phyloP scores from a whole-genome alignment of 2,888 invertebrate species.

The Euspilapteryx auroguttella region DNA sequence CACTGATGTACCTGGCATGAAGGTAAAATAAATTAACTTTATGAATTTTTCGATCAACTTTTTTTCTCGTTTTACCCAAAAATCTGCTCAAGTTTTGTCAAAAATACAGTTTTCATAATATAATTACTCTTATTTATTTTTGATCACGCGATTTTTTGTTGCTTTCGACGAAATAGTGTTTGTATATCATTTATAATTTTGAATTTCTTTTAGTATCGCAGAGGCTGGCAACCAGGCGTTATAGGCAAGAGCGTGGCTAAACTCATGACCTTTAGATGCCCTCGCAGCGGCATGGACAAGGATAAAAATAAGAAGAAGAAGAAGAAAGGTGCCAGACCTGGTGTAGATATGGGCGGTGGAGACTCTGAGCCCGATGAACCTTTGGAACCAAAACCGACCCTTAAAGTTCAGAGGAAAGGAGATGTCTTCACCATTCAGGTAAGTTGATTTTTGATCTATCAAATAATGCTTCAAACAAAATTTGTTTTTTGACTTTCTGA shows the following conservation, averaged over 20 bases:
- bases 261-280: slow-evolving; percentile 40
- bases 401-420: slow-evolving; percentile 67
- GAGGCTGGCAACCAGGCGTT: slow-evolving; percentile 62
- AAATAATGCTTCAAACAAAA: too few species aligned
- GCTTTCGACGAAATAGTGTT: too few species aligned
- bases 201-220: slow-evolving; percentile 16
- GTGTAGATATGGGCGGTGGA: slow-evolving; percentile 22
- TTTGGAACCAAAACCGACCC: slow-evolving; percentile 62
- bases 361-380: slow-evolving; percentile 47
- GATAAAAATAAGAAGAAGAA: slow-evolving; percentile 42
- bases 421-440: slow-evolving; percentile 66
- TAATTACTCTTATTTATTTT: too few species aligned
- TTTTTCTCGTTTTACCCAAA: too few species aligned
- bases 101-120: too few species aligned
- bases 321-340: slow-evolving; percentile 21
- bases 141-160: too few species aligned
- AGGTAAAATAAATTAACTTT: too few species aligned
- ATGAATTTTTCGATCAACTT: too few species aligned
- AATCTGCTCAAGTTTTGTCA: too few species aligned
- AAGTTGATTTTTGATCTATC: slow-evolving; percentile 7
- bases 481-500: too few species aligned
- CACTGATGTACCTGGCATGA: slow-evolving; percentile 29
- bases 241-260: slow-evolving; percentile 52
- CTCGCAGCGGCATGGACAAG: slow-evolving; percentile 30
- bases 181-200: too few species aligned